Percentiles rank a stretch among this genome's conserved stretches.
Evolutionary conservation across 2,113 vertebrate genomes (phyloP).

Genomic region (Petaurus breviceps): DNA sequence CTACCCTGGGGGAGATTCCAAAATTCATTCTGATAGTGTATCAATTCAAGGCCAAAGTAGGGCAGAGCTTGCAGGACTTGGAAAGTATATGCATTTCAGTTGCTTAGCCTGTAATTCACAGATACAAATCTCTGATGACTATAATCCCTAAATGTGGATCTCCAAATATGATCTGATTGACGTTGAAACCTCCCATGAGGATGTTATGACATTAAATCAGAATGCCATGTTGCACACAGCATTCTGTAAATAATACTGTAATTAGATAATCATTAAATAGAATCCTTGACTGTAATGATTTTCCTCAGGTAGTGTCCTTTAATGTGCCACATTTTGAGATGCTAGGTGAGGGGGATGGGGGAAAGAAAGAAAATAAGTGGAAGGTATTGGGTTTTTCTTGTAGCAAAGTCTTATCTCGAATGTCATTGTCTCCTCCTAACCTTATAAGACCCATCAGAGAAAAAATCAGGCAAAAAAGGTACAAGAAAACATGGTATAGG

Average conservation of each 20-base stretch:
- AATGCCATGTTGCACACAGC: neutral
- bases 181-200: neutral
- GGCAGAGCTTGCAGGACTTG: neutral
- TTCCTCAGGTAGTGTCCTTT: neutral
- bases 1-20: neutral
- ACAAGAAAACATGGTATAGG: neutral
- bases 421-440: neutral
- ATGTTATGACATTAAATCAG: neutral
- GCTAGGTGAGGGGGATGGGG: neutral
- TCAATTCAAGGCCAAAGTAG: neutral
- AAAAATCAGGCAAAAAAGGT: neutral
- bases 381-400: neutral
- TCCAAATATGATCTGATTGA: neutral
- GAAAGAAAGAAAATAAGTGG: neutral
- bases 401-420: neutral
- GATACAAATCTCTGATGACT: neutral
- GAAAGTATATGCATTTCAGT: neutral
- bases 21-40: neutral
- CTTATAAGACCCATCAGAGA: neutral
- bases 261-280: neutral
- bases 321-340: neutral
- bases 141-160: neutral
- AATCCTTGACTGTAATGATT: neutral
- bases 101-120: neutral
- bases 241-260: neutral